Base-by-base conservation (phyloP, 2,888 invertebrate genomes). In the Tenthredo livida region DNA sequence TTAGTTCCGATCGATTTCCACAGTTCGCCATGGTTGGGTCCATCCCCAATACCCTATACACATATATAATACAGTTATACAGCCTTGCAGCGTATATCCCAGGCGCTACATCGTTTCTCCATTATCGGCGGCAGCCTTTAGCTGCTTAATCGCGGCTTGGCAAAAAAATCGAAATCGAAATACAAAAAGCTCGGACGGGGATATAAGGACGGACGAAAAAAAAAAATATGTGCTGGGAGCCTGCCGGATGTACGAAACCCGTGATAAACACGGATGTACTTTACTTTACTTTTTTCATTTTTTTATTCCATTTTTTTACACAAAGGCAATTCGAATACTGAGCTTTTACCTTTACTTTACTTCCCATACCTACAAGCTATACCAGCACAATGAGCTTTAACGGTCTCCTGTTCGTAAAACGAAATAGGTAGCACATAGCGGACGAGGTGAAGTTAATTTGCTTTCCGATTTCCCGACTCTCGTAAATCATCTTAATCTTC, bases 71-170 rank as follows among this genome's bases (percentile, higher is more conserved):
- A 33, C 29, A 33, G 1, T 0, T 1, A 3, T 12, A 47, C 12
- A 47, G 12, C 72, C 75, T 40, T 37, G 58, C 2, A 29, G 1
- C n/a, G n/a, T 25, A 37, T 15, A 37, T 15, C n/a, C 33, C 43
- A 50, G 65, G 47, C n/a, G 61, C 65, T 83, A 83, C 83, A 83
- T 67, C 83, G 83, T 83, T 83, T 47, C 67, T 83, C 83, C 83
- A 83, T 83, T 83, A 83, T 47, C 67, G 21, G 0, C 17, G 21
- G 7, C 17, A 67, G 29, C 15, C 33, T 83, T 29, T 29, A 17
- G 58, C 67, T 40, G 70, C 83, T 21, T 67, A 67, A 83, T 83
- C 83, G 47, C 9, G 33, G 37, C 33, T 47, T n/a, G 40, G 25
- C 2, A 47, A 15, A 50, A 83, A 67, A 82, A 40, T 3, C 0